Conservation (phyloP, 2,797 vertebrate genomes). For the Caiman crocodilus region DNA sequence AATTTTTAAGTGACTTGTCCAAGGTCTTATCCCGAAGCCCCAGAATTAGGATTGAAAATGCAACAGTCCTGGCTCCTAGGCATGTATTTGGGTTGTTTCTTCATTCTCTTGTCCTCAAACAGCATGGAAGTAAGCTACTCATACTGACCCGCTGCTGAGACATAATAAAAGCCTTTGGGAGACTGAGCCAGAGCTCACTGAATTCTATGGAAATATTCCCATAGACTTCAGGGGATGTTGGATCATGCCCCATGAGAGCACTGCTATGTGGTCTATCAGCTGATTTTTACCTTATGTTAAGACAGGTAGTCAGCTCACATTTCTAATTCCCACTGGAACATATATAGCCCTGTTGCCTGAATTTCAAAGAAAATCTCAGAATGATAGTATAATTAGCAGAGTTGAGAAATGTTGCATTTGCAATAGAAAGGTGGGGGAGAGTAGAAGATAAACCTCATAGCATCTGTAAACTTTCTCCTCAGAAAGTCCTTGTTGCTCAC, state of each 20-base stretch:
- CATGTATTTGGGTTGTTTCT: not conserved
- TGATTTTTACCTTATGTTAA: not conserved
- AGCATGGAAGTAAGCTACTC: not conserved
- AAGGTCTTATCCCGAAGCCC: rapidly evolving
- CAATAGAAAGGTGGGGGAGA: not conserved
- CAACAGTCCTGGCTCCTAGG: not conserved
- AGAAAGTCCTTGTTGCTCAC: not conserved
- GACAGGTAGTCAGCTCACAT: not conserved
- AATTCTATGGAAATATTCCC: not conserved
- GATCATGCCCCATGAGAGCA: not conserved
- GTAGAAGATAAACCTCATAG: not conserved
- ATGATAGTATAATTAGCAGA: not conserved
- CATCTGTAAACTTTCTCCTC: not conserved
- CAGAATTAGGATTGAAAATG: not conserved
- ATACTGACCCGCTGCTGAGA: not conserved
- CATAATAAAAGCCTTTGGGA: not conserved
- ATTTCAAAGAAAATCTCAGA: not conserved
- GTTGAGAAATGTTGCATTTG: not conserved
- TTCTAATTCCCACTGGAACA: not conserved
- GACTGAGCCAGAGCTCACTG: not conserved
- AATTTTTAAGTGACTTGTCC: not conserved
- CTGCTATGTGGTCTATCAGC: not conserved
- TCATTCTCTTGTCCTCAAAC: not conserved
- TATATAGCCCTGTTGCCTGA: not conserved
- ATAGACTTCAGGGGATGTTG: not conserved